phyloP scores from a whole-genome alignment of 2,113 vertebrate genomes.

The Edolisoma coerulescens region DNA sequence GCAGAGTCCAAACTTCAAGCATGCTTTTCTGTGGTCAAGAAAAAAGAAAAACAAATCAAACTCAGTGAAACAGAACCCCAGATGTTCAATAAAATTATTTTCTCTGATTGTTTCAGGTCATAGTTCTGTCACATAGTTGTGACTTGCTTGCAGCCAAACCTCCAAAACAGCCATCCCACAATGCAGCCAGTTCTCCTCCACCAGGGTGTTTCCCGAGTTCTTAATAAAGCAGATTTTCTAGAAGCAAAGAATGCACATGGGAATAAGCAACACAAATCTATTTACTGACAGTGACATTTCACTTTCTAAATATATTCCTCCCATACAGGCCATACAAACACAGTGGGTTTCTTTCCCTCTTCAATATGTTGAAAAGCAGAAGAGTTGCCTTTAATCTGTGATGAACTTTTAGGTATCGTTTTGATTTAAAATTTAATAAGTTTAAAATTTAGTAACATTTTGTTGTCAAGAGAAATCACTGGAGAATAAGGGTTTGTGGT shows the following conservation, averaged over 20 bases:
- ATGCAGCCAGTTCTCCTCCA: background rate
- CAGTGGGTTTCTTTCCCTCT: accelerated
- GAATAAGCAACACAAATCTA: conserved; percentile 16
- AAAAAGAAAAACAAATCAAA: background rate
- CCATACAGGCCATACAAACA: background rate
- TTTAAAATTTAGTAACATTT: background rate
- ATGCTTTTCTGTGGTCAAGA: background rate
- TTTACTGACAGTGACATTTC: conserved; percentile 17
- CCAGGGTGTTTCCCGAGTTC: background rate
- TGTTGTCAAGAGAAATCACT: background rate
- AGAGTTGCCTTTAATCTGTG: background rate
- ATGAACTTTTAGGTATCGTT: background rate
- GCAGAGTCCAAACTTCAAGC: background rate
- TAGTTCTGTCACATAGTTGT: background rate
- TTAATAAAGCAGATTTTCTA: conserved; percentile 32
- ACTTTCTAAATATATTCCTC: conserved; percentile 41
- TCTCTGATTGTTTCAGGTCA: background rate
- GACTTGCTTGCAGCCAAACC: background rate
- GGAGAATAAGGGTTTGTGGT: background rate
- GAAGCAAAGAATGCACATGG: conserved; percentile 12
- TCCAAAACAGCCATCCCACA: background rate
- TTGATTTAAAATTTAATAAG: background rate
- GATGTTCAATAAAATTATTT: background rate
- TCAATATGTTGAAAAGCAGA: background rate
- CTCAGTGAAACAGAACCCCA: background rate